phyloP scores from a whole-genome alignment of 1,140 invertebrate genomes.

The Marisa cornuarietis region DNA sequence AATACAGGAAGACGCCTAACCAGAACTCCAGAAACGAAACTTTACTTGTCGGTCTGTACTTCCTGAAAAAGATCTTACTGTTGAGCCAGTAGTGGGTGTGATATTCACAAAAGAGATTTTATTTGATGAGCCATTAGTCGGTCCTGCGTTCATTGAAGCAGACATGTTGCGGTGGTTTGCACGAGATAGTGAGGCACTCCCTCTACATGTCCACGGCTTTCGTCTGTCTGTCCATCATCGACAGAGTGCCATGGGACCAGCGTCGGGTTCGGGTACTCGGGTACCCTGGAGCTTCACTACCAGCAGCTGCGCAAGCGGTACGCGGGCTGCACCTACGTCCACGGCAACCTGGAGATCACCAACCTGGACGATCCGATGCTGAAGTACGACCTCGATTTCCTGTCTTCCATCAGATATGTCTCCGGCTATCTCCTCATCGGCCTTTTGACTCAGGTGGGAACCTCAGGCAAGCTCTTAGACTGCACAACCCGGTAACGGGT shows the following conservation, averaged over 20 bases:
- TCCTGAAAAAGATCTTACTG: too few relatives aligned
- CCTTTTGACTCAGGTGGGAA: conserved; percentile 37
- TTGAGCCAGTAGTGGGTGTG: too few relatives aligned
- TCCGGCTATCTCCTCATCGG: conserved; percentile 55
- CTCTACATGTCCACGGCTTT: not conserved
- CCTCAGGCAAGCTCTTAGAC: too few relatives aligned
- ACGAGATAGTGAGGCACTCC: too few relatives aligned
- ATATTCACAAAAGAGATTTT: too few relatives aligned
- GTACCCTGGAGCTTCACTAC: conserved; percentile 50
- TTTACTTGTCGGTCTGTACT: too few relatives aligned
- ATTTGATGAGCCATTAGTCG: too few relatives aligned
- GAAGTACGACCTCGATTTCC: conserved; percentile 54
- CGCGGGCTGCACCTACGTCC: conserved; percentile 96
- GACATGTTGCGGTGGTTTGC: too few relatives aligned
- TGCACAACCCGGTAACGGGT: too few relatives aligned
- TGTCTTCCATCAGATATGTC: conserved; percentile 37
- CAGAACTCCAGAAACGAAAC: too few relatives aligned
- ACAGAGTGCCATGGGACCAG: conserved; percentile 56
- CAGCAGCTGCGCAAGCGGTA: conserved; percentile 75
- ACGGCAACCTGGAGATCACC: conserved; percentile 91
- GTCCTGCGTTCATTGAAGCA: too few relatives aligned
- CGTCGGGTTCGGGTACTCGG: conserved; percentile 52
- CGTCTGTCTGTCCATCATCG: not conserved
- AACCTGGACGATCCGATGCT: conserved; percentile 49
- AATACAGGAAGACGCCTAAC: too few relatives aligned